Evolutionary conservation across 2,888 invertebrate genomes (phyloP).

Genomic region (Agonopterix alstromeriana): DNA sequence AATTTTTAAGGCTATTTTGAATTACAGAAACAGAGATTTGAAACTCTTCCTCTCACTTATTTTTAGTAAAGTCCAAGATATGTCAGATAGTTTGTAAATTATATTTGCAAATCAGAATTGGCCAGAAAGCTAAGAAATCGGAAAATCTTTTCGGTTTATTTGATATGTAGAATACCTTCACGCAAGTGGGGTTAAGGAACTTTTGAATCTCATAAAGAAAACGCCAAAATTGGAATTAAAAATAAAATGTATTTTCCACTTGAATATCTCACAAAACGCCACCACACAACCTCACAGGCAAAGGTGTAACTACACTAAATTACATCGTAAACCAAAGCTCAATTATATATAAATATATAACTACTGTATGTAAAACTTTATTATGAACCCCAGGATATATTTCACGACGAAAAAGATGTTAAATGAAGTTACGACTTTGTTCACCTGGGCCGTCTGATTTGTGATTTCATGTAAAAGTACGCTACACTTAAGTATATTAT

Average conservation of each 20-base stretch:
- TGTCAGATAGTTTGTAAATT: too few relatives aligned
- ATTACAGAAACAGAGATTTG: too few relatives aligned
- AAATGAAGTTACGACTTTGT: neutral
- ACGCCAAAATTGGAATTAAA: conserved; percentile 58
- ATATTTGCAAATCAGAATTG: too few relatives aligned
- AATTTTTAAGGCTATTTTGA: too few relatives aligned
- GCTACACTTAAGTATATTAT: conserved; percentile 66
- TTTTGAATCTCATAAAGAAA: conserved; percentile 15
- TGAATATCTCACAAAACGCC: conserved; percentile 67
- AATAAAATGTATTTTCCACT: conserved; percentile 75
- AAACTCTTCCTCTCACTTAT: too few relatives aligned
- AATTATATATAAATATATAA: conserved; percentile 64
- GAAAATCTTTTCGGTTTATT: too few relatives aligned
- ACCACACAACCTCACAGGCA: conserved; percentile 41
- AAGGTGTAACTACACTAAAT: conserved; percentile 46
- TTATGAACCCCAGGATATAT: conserved; percentile 24
- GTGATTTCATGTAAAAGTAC: conserved; percentile 71
- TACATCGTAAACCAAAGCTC: conserved; percentile 65
- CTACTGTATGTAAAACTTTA: conserved; percentile 52
- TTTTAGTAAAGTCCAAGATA: too few relatives aligned
- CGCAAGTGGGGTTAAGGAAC: too few relatives aligned
- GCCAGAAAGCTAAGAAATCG: too few relatives aligned
- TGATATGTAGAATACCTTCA: too few relatives aligned
- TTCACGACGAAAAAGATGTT: neutral
- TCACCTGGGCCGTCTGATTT: conserved; percentile 45